A percentile compares a stretch with the other conserved stretches of the same genome.
These are phyloP conservation scores for Agrochola lota DNA, from an alignment of 2,888 invertebrate species.

Conservation along the genomic window DNA sequence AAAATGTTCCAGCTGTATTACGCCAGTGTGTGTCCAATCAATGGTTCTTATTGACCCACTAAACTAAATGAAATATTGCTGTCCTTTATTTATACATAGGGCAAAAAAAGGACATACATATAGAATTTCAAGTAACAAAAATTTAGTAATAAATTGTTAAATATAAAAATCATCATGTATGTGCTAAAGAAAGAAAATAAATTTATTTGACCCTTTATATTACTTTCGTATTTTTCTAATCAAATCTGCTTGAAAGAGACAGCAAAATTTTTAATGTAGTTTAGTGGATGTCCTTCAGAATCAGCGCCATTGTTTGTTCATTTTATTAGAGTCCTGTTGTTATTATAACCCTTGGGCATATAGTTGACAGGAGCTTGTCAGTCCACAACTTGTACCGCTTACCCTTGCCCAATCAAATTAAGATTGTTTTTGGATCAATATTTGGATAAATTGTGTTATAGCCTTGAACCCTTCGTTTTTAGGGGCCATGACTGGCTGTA, in stretches of 20 bases:
- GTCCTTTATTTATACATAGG: no score
- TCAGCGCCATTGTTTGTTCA: conserved; percentile 18
- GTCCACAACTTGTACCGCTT: conserved; percentile 22
- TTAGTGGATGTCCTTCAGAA: conserved; percentile 8
- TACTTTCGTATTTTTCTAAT: background rate
- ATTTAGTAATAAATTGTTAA: no score
- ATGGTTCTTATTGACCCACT: background rate
- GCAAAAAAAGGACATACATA: no score
- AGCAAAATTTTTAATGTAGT: background rate
- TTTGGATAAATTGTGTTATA: conserved; percentile 15
- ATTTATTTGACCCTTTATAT: no score
- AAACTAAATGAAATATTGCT: no score
- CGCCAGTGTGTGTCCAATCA: background rate
- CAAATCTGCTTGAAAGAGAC: background rate
- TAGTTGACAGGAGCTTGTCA: conserved; percentile 28
- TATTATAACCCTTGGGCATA: conserved; percentile 10
- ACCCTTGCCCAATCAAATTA: conserved; percentile 34
- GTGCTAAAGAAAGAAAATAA: no score
- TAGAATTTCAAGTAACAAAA: no score
- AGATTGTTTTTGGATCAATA: conserved; percentile 15
- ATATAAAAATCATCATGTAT: no score
- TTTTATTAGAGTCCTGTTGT: conserved; percentile 24
- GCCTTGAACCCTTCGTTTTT: conserved; percentile 4
- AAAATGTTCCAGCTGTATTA: background rate
- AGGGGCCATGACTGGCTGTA: background rate